Evolutionary conservation across 2,888 invertebrate genomes (phyloP).

Genomic region (Cephalotes varians): DNA sequence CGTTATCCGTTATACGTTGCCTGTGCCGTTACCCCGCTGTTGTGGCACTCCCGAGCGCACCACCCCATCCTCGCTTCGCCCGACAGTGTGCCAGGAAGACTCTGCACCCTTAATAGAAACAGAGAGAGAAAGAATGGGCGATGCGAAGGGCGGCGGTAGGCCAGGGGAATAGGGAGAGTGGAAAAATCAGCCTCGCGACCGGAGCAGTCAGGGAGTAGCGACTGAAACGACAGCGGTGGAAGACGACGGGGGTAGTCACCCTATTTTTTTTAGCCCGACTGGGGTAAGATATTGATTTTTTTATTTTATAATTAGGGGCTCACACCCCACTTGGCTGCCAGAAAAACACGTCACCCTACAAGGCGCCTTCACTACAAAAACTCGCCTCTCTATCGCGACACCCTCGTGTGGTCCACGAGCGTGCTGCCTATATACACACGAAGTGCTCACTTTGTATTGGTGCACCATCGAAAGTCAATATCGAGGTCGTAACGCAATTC

Average conservation of each 20-base stretch:
- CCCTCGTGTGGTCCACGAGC: constrained; percentile 44
- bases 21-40: constrained; percentile 39
- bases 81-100: constrained; percentile 38
- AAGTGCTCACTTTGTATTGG: not conserved
- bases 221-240: constrained; percentile 75
- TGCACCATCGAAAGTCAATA: constrained; percentile 27
- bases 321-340: constrained; percentile 82
- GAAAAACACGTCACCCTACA: constrained; percentile 84
- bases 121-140: constrained; percentile 34
- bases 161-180: constrained; percentile 5
- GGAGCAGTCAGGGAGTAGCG: constrained; percentile 78
- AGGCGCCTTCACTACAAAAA: constrained; percentile 24
- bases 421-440: constrained; percentile 11
- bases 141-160: not conserved
- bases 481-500: constrained; percentile 3
- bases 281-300: constrained; percentile 86
- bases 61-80: constrained; percentile 36
- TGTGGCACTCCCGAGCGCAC: constrained; percentile 45
- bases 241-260: constrained; percentile 80
- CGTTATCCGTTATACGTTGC: constrained; percentile 75
- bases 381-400: constrained; percentile 30
- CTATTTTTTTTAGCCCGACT: constrained; percentile 80
- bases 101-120: constrained; percentile 49
- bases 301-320: constrained; percentile 86
- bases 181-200: constrained; percentile 79